A percentile compares a stretch with the other conserved stretches of the same genome.
Conservation (phyloP, 2,113 vertebrate genomes). For the Atherinomorus stipes region DNA sequence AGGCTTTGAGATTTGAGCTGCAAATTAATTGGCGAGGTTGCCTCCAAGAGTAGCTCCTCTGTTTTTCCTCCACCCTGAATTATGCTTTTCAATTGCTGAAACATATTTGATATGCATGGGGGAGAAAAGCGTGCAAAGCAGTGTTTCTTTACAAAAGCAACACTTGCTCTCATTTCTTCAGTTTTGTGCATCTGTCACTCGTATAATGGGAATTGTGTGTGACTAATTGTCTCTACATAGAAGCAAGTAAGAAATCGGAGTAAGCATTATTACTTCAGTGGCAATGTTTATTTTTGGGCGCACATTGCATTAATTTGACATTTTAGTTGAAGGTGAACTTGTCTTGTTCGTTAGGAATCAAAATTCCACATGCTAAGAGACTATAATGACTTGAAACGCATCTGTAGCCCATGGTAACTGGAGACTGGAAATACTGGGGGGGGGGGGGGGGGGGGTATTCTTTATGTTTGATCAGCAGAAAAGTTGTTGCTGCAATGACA, state of each 20-base stretch:
- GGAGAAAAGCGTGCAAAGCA: slow-evolving; percentile 45
- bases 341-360: slow-evolving; percentile 46
- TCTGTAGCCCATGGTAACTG: slow-evolving; percentile 55
- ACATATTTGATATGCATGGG: slow-evolving; percentile 75
- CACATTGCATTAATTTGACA: slow-evolving; percentile 1
- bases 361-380: slow-evolving; percentile 60
- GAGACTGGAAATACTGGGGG: slow-evolving; percentile 9
- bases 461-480: slow-evolving; percentile 15
- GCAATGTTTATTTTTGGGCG: background rate
- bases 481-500: background rate
- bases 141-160: slow-evolving; percentile 59
- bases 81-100: slow-evolving; percentile 68
- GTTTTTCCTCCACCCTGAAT: slow-evolving; percentile 70
- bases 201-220: slow-evolving; percentile 12
- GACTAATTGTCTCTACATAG: slow-evolving; percentile 11
- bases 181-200: slow-evolving; percentile 54
- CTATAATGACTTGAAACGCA: slow-evolving; percentile 47
- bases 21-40: slow-evolving; percentile 80
- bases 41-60: slow-evolving; percentile 71
- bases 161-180: slow-evolving; percentile 48
- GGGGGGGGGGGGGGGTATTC: background rate
- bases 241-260: slow-evolving; percentile 11
- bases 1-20: slow-evolving; percentile 78
- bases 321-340: slow-evolving; percentile 40
- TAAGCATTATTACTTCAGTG: background rate